These are phyloP conservation scores for Latrodectus hesperus DNA, from an alignment of 2,888 invertebrate species.

Conservation along the genomic window DNA sequence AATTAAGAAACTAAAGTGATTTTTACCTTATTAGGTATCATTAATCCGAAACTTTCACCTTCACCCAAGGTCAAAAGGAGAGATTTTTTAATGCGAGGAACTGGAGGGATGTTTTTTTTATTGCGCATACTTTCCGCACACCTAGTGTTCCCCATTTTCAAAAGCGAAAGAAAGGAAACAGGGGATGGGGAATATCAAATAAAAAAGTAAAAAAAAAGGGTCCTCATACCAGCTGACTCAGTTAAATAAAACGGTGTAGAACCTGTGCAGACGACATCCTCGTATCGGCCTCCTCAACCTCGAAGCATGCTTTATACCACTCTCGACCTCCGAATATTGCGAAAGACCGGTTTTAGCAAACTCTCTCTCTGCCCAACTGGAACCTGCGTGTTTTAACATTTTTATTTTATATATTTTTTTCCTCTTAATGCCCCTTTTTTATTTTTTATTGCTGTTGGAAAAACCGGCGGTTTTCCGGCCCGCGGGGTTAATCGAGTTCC, in stretches of 20 bases:
- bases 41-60: too few relatives aligned
- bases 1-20: too few relatives aligned
- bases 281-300: background rate
- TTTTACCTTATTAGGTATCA: too few relatives aligned
- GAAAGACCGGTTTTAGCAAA: background rate
- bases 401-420: background rate
- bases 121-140: background rate
- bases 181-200: background rate
- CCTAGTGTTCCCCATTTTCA: background rate
- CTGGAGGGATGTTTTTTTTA: too few relatives aligned
- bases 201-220: background rate
- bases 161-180: background rate
- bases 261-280: conserved; percentile 2
- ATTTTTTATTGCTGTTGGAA: background rate
- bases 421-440: too few relatives aligned
- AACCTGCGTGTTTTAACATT: background rate
- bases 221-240: conserved; percentile 2
- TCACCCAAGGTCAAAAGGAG: too few relatives aligned
- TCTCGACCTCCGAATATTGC: background rate
- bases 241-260: conserved; percentile 3
- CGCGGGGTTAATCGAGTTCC: background rate
- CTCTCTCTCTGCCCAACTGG: background rate
- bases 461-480: conserved; percentile 2
- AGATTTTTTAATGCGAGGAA: too few relatives aligned
- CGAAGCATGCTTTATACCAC: background rate